Conservation (phyloP, 1,140 invertebrate genomes). For the Hyles vespertilio region DNA sequence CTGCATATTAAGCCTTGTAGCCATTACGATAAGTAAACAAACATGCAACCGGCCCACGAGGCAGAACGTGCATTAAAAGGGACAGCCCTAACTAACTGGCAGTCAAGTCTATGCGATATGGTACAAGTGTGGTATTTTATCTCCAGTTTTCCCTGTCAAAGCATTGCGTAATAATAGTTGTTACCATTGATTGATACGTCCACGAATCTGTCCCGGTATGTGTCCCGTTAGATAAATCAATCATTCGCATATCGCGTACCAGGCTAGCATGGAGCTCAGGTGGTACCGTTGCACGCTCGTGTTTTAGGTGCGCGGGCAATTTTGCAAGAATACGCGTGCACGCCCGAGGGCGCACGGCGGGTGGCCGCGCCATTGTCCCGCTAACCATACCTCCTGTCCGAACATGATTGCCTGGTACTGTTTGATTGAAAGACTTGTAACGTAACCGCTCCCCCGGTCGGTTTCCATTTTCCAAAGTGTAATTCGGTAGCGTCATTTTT, state of each 20-base stretch:
- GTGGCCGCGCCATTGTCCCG: slow-evolving; percentile 41
- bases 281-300: slow-evolving; percentile 37
- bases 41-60: too few species aligned
- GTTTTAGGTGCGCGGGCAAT: slow-evolving; percentile 22
- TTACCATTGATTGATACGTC: too few species aligned
- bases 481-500: slow-evolving; percentile 20
- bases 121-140: too few species aligned
- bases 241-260: slow-evolving; percentile 17
- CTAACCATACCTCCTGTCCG: slow-evolving; percentile 53
- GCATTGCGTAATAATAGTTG: too few species aligned
- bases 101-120: too few species aligned
- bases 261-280: slow-evolving; percentile 31
- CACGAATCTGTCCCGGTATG: not conserved
- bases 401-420: slow-evolving; percentile 39
- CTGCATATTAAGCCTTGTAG: too few species aligned
- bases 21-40: too few species aligned
- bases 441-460: not conserved
- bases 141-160: too few species aligned
- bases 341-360: slow-evolving; percentile 46
- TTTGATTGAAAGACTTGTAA: not conserved
- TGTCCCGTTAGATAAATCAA: slow-evolving; percentile 3
- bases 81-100: too few species aligned
- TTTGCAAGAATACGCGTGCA: slow-evolving; percentile 48
- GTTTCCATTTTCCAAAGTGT: not conserved
- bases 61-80: too few species aligned